Percentiles rank a stretch among this genome's conserved stretches.
phyloP scores from a whole-genome alignment of 2,797 vertebrate genomes.

The Scomberomorus guttatus region DNA sequence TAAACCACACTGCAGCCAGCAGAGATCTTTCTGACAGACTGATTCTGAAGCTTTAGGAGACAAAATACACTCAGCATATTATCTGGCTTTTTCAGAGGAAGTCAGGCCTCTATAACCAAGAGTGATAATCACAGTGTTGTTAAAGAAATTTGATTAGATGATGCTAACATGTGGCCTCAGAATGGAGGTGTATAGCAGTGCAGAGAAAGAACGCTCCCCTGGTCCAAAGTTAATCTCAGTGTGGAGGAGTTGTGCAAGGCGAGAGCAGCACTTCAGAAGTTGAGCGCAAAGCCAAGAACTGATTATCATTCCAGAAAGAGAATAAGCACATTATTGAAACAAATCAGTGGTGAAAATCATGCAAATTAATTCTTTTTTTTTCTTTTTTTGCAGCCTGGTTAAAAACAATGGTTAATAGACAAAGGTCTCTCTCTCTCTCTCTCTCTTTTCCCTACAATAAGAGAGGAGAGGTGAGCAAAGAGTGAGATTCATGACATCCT shows the following conservation, averaged over 20 bases:
- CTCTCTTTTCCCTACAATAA: neutral
- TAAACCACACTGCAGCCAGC: no score
- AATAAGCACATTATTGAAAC: constrained; percentile 73
- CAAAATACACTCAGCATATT: neutral
- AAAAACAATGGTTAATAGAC: constrained; percentile 70
- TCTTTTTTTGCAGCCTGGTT: constrained; percentile 41
- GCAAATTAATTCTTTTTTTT: constrained; percentile 65
- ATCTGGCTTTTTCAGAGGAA: neutral
- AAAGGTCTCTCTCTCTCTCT: constrained; percentile 27
- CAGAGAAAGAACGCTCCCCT: constrained; percentile 36
- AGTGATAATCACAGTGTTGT: constrained; percentile 22
- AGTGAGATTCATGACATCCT: constrained; percentile 37
- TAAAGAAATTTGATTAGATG: constrained; percentile 41
- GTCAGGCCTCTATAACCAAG: neutral
- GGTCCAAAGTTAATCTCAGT: constrained; percentile 60
- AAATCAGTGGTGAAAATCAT: constrained; percentile 73
- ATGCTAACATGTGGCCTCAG: constrained; percentile 53
- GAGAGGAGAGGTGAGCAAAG: neutral
- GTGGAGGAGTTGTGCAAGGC: constrained; percentile 29
- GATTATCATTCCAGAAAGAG: constrained; percentile 70
- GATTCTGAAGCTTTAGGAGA: neutral
- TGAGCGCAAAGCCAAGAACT: constrained; percentile 57
- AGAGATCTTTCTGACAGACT: no score
- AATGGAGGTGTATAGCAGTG: constrained; percentile 11
- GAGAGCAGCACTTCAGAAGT: constrained; percentile 61